Conservation (phyloP, 2,113 vertebrate species). For the Nibea albiflora region DNA sequence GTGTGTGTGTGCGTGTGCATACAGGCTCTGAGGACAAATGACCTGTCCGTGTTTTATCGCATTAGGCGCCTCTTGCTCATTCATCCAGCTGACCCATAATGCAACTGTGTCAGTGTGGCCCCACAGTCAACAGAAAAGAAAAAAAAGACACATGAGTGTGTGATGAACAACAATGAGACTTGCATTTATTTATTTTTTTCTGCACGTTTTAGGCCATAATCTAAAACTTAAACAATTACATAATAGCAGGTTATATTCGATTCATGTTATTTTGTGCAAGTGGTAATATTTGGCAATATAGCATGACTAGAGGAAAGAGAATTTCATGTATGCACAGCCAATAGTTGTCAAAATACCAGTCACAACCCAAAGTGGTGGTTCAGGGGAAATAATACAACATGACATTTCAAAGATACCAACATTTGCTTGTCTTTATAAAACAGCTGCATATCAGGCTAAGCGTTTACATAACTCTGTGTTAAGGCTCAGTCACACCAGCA, state of each 20-base stretch:
- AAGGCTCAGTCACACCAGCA: neutral
- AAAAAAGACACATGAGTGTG: neutral
- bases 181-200: no score
- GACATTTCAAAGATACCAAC: neutral
- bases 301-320: neutral
- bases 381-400: neutral
- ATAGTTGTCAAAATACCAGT: neutral
- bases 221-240: neutral
- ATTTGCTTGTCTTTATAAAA: neutral
- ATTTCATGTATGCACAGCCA: neutral
- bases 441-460: neutral
- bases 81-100: slow-evolving; percentile 57
- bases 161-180: neutral
- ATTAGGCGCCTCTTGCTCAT: slow-evolving; percentile 58
- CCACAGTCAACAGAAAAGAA: neutral
- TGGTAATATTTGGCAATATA: neutral
- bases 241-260: neutral
- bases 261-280: neutral
- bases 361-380: neutral
- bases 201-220: neutral
- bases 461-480: no score
- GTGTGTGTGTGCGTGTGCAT: slow-evolving; percentile 33
- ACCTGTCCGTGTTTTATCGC: slow-evolving; percentile 57
- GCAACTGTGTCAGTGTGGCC: slow-evolving; percentile 44
- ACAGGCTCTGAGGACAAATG: slow-evolving; percentile 59